Conservation (phyloP, 2,888 invertebrate genomes). For the Papilio demoleus region DNA sequence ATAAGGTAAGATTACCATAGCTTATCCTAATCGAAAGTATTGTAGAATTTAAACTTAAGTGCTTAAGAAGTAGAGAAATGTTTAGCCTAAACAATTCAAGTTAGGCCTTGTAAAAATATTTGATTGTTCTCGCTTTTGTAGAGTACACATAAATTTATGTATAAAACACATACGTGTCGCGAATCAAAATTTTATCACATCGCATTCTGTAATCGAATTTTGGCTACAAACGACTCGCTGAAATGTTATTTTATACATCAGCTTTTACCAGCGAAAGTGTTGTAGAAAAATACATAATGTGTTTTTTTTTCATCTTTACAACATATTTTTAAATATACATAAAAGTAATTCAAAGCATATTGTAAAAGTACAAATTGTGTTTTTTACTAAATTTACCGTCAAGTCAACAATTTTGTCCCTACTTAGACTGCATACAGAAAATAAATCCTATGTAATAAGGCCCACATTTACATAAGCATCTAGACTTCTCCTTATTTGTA, state of each 20-base stretch:
- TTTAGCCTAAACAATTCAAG: no score
- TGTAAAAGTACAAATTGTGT: conserved; percentile 2
- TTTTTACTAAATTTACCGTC: not conserved
- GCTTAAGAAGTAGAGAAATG: no score
- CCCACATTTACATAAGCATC: conserved; percentile 3
- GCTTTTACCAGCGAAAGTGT: conserved; percentile 17
- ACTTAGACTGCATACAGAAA: conserved; percentile 1
- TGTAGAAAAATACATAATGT: conserved; percentile 10
- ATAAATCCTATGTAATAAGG: not conserved
- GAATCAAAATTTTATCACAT: conserved; percentile 9
- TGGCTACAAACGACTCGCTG: conserved; percentile 16
- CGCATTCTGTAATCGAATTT: conserved; percentile 26
- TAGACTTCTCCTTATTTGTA: not conserved
- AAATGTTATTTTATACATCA: conserved; percentile 26
- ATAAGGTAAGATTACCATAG: no score
- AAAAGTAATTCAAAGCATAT: not conserved
- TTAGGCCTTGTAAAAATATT: not conserved
- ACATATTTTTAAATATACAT: no score
- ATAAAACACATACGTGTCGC: not conserved
- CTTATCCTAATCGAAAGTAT: no score
- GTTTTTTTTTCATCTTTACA: no score
- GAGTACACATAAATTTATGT: not conserved
- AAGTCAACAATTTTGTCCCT: not conserved
- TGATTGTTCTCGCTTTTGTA: not conserved
- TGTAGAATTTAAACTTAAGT: no score